Percentiles rank a stretch among this genome's conserved stretches.
Conservation (phyloP, 2,797 vertebrate genomes). For the Gadopsis marmoratus region DNA sequence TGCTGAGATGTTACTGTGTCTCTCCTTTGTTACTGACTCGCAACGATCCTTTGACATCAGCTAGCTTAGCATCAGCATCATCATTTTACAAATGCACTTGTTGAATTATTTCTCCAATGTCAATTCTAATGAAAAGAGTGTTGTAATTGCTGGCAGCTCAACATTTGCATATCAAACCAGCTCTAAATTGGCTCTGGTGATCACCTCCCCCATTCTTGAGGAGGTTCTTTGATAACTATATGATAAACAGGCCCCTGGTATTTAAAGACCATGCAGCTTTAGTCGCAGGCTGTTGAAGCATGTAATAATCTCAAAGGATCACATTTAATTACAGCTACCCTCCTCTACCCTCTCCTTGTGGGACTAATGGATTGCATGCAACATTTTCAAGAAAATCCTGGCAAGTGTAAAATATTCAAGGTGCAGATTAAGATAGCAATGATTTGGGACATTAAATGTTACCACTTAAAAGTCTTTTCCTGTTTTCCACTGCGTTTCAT, state of each 20-base stretch:
- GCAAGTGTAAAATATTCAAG: slow-evolving; percentile 10
- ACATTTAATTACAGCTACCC: slow-evolving; percentile 33
- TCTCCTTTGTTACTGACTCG: slow-evolving; percentile 1
- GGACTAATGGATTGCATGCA: slow-evolving; percentile 17
- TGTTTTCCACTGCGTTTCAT: not conserved
- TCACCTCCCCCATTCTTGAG: slow-evolving; percentile 28
- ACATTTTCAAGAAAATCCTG: not conserved
- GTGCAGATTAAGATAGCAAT: slow-evolving; percentile 9
- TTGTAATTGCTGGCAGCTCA: not conserved
- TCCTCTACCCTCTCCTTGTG: slow-evolving; percentile 9
- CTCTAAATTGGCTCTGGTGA: slow-evolving; percentile 43
- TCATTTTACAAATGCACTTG: not conserved
- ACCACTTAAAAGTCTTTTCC: not conserved
- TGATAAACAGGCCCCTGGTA: slow-evolving; percentile 56
- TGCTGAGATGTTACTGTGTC: not conserved
- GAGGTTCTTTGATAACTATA: slow-evolving; percentile 24
- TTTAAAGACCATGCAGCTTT: slow-evolving; percentile 58
- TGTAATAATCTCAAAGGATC: slow-evolving; percentile 37
- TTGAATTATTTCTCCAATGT: slow-evolving; percentile 10
- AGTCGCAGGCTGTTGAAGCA: slow-evolving; percentile 28
- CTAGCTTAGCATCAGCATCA: not conserved
- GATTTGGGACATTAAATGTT: slow-evolving; percentile 18
- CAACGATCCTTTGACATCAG: not conserved
- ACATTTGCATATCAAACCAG: slow-evolving; percentile 28
- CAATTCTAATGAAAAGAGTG: slow-evolving; percentile 22